Evolutionary conservation across 2,113 vertebrate genomes (phyloP).

Genomic region (Syngnathus typhle): DNA sequence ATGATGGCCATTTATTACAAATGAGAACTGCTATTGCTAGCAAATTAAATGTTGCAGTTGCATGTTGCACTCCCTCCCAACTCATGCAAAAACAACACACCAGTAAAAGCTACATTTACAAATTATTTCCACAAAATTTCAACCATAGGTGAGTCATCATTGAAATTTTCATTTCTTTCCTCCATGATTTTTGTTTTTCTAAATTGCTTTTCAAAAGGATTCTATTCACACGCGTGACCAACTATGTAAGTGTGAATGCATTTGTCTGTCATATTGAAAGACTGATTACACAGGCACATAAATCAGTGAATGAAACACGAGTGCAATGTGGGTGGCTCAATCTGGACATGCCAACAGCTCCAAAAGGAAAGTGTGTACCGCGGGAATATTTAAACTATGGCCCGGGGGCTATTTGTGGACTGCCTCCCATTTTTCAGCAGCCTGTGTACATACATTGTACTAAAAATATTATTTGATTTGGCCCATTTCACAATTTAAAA

Average conservation of each 20-base stretch:
- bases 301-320: slow-evolving; percentile 55
- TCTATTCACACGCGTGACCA: neutral
- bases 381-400: neutral
- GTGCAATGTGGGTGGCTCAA: slow-evolving; percentile 56
- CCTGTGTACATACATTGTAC: too few species aligned
- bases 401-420: neutral
- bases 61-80: too few species aligned
- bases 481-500: too few species aligned
- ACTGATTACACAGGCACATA: slow-evolving; percentile 30
- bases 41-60: neutral
- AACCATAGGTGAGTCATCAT: too few species aligned
- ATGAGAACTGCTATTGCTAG: neutral
- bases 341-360: slow-evolving; percentile 47
- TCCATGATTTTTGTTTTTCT: too few species aligned
- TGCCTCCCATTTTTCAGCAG: too few species aligned
- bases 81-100: too few species aligned
- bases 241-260: neutral
- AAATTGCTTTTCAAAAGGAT: neutral
- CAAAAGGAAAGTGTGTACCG: neutral
- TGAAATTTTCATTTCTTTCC: too few species aligned
- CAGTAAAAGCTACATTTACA: too few species aligned
- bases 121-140: too few species aligned
- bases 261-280: neutral
- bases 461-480: too few species aligned
- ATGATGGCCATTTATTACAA: neutral